phyloP scores from a whole-genome alignment of 2,113 vertebrate species.

The Tapirus terrestris region DNA sequence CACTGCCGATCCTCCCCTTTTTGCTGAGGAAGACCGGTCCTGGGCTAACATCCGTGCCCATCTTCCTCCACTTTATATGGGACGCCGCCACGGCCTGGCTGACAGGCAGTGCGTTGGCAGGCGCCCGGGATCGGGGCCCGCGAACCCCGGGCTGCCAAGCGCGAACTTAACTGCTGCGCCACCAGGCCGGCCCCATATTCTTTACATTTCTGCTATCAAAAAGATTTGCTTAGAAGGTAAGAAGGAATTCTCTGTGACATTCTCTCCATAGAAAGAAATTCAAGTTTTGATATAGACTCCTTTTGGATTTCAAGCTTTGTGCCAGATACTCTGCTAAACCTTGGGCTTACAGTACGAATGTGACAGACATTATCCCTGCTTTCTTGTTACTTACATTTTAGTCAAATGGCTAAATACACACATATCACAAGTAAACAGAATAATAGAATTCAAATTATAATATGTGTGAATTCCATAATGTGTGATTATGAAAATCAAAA shows the following conservation, averaged over 20 bases:
- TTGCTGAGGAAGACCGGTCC: too few species aligned
- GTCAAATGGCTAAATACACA: neutral
- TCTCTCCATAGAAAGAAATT: neutral
- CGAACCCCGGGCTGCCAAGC: too few species aligned
- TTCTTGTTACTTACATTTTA: slow-evolving; percentile 19
- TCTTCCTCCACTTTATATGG: too few species aligned
- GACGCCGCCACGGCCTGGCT: too few species aligned
- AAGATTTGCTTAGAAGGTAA: neutral
- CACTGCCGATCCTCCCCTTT: too few species aligned
- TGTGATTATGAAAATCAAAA: neutral
- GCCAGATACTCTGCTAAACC: neutral
- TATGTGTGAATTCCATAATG: neutral
- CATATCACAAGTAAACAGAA: neutral
- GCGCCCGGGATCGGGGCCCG: too few species aligned
- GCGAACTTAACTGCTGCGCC: too few species aligned
- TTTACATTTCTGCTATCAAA: neutral
- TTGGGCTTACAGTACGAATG: neutral
- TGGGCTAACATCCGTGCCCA: too few species aligned
- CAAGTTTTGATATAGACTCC: neutral
- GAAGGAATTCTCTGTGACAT: neutral
- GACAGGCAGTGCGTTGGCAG: too few species aligned
- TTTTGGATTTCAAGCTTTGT: neutral
- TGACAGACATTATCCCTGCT: neutral
- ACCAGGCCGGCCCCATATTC: neutral
- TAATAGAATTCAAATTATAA: neutral